Evolutionary conservation across 2,888 invertebrate genomes (phyloP), one percentile per base, ranked within the genome.

Genomic region (Nipponacmea schrenckii): DNA sequence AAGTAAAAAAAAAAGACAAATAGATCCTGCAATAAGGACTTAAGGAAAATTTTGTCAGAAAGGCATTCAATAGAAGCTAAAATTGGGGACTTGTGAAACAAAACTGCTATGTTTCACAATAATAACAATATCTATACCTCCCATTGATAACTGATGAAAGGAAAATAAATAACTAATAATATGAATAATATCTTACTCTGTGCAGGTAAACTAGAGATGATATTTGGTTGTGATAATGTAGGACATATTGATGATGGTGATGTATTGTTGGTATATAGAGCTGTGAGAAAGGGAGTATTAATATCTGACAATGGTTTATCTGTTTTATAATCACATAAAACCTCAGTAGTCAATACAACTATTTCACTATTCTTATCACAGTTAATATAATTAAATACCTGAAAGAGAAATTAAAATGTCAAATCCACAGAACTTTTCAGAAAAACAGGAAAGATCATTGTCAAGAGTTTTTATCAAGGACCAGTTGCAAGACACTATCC

Each of bases 141-240:
- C n/a, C n/a, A n/a, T n/a, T n/a, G n/a, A n/a, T n/a, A n/a, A n/a
- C n/a, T n/a, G n/a, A n/a, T n/a, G n/a, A n/a, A n/a, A n/a, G n/a
- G n/a, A n/a, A n/a, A n/a, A n/a, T n/a, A n/a, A n/a, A n/a, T n/a
- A n/a, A n/a, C n/a, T n/a, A n/a, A n/a, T n/a, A n/a, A n/a, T n/a
- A n/a, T 31, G 5, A 39, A 8, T 39, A 7, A 39, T 39, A 39
- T 77, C 81, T 83, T 74, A 86, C 87, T 78, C 74, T 86, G 86
- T 31, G 87, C 87, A 24, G 85, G 81, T 10, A 87, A 76, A 12
- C 86, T 85, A 26, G 83, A 79, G 31, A 86, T 64, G 67, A 85
- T 79, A 71, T 86, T 87, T 15, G 87, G 87, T 71, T 86, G 86
- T 74, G 85, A 85, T 24, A 87, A 76, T 66, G 81, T 84, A 15